phyloP scores from a whole-genome alignment of 2,888 invertebrate genomes.

The Hedychridium roseum region DNA sequence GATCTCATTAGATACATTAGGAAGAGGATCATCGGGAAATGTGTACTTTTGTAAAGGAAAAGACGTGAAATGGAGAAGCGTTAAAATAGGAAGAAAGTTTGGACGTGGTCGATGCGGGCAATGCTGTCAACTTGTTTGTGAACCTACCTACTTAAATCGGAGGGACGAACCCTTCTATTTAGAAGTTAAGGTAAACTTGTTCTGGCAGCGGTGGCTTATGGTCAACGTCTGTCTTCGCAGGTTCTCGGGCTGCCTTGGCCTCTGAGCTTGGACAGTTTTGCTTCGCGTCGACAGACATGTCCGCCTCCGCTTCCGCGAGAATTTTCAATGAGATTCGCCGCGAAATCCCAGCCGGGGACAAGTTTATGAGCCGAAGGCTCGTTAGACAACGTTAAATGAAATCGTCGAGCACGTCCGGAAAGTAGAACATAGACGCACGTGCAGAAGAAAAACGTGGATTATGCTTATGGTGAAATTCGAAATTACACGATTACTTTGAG shows the following conservation, averaged over 20 bases:
- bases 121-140: too few species aligned
- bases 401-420: not conserved
- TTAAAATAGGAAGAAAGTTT: conserved; percentile 6
- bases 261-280: conserved; percentile 42
- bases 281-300: conserved; percentile 31
- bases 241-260: conserved; percentile 26
- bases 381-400: too few species aligned
- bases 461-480: conserved; percentile 25
- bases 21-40: too few species aligned
- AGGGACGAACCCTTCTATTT: conserved; percentile 48
- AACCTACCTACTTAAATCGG: too few species aligned
- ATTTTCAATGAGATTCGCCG: too few species aligned
- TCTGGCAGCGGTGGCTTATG: conserved; percentile 48
- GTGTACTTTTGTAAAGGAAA: too few species aligned
- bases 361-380: too few species aligned
- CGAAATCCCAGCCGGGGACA: too few species aligned
- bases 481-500: conserved; percentile 24
- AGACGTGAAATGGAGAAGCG: conserved; percentile 4
- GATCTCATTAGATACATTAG: too few species aligned
- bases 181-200: conserved; percentile 57
- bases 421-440: not conserved
- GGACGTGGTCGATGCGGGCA: too few species aligned
- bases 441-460: conserved; percentile 1
- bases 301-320: too few species aligned
- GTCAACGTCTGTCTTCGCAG: conserved; percentile 60